These are phyloP conservation scores for Parapristionchus giblindavisi DNA, from an alignment of 2,888 invertebrate genomes.

Conservation along the genomic window DNA sequence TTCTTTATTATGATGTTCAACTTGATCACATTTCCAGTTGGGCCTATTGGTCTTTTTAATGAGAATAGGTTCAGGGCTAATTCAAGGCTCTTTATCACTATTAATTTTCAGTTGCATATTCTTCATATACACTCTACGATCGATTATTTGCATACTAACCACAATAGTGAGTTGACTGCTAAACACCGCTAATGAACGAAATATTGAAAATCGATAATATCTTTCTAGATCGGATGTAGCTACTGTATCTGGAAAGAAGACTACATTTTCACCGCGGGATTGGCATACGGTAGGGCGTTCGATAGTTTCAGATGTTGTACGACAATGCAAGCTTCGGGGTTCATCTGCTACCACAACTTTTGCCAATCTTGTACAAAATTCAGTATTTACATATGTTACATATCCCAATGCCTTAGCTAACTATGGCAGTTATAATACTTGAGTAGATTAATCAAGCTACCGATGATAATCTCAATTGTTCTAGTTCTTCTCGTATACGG, in stretches of 20 bases:
- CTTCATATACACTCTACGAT: not conserved
- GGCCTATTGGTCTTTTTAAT: too few species aligned
- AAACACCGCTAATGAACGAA: not conserved
- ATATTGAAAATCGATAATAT: not conserved
- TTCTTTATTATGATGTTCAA: too few species aligned
- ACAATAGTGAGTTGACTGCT: not conserved
- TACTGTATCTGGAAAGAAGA: not conserved
- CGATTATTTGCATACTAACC: not conserved
- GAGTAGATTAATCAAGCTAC: too few species aligned
- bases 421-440: too few species aligned
- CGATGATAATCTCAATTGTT: slow-evolving; percentile 69
- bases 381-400: not conserved
- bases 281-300: not conserved
- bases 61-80: too few species aligned
- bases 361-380: not conserved
- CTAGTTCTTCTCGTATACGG: slow-evolving; percentile 19
- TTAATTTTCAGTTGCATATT: not conserved
- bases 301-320: too few species aligned
- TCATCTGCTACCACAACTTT: not conserved
- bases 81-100: too few species aligned
- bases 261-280: not conserved
- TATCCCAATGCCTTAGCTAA: not conserved
- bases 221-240: not conserved
- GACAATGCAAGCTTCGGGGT: too few species aligned
- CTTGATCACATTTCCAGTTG: too few species aligned